Evolutionary conservation across 2,113 vertebrate genomes (phyloP), one percentile per base, ranked within the genome.

Genomic region (Aplodontia rufa): DNA sequence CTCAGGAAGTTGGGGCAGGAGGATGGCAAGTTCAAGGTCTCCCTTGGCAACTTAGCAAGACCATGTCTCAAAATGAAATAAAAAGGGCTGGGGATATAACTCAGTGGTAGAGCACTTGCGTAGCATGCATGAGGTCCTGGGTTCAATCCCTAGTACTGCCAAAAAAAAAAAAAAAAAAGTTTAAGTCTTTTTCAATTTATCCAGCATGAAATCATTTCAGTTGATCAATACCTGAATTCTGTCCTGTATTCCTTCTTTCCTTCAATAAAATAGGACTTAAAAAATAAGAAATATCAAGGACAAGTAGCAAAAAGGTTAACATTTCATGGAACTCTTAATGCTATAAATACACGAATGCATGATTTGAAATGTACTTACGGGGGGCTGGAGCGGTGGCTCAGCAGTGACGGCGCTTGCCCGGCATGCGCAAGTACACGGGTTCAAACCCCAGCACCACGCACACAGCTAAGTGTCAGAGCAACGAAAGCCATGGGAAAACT

Each of bases 271-370:
- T 11, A 66, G 62, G 84, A 90, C 4, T 81, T 86, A 24, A 81
- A 62, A 78, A 90, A 45, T 51, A 79, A 30, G 81, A 97, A 74
- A 47, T 42, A 74, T n/a, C 28, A 81, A 95, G 20, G 40, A 66
- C 19, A 80, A 58, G 47, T 62, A 79, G 42, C n/a, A 66, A 90
- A 74, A 90, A 24, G n/a, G 71, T 79, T 26, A 55, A 47, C 51
- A 12, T 64, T 90, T 68, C 64, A 58, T 40, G 42, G 62, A 91
- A 96, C 8, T 10, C 55, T 87, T 45, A 93, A 74, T 74, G 32
- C 49, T 42, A 72, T 22, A 72, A 66, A 79, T 24, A 78, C 55
- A 90, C 53, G 75, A 68, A 95, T 51, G 66, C 12, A 45, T 20
- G 28, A 76, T 66, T 8, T 88, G 88, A 93, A 76, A 64, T 76